Evolutionary conservation across 2,113 vertebrate genomes (phyloP).

Genomic region (Anhinga rufa): DNA sequence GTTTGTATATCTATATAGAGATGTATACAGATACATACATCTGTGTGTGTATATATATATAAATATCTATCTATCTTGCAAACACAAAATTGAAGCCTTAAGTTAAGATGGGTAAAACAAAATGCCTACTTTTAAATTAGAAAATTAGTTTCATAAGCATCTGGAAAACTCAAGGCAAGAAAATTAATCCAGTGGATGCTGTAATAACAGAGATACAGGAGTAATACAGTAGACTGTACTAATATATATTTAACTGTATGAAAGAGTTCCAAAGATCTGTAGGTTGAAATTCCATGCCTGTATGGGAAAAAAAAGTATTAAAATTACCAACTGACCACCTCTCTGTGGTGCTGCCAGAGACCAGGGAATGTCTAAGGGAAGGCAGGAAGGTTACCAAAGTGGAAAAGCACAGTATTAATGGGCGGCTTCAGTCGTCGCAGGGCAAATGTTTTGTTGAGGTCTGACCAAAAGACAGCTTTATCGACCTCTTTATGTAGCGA

Average conservation of each 20-base stretch:
- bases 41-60: not conserved
- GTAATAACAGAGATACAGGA: not conserved
- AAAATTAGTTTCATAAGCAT: not conserved
- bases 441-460: not conserved
- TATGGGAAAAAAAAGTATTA: not conserved
- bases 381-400: not conserved
- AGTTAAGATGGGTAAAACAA: not conserved
- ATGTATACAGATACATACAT: not conserved
- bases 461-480: not conserved
- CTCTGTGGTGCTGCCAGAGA: not conserved
- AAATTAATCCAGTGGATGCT: not conserved
- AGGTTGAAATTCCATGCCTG: not conserved
- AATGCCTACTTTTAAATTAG: not conserved
- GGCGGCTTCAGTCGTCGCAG: not conserved
- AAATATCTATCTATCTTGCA: not conserved
- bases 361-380: not conserved
- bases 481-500: not conserved
- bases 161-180: not conserved
- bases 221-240: not conserved
- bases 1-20: accelerated
- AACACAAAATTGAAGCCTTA: not conserved
- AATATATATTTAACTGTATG: not conserved
- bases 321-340: not conserved
- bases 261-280: not conserved
- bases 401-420: not conserved